phyloP scores from a whole-genome alignment of 1,140 invertebrate genomes.

The Acyrthosiphon pisum region DNA sequence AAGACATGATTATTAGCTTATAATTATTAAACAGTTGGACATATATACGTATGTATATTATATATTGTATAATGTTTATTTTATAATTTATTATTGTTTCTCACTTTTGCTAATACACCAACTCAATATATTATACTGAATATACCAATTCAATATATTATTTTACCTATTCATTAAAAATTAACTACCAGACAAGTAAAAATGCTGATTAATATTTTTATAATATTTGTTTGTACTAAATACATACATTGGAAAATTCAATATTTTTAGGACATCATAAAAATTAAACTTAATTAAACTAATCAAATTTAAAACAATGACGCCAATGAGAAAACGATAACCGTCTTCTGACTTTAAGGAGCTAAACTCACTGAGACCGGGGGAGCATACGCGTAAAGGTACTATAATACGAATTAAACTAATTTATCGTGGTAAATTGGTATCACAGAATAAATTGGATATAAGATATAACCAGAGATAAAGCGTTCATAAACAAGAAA shows the following conservation, averaged over 20 bases:
- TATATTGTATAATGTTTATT: too few species aligned
- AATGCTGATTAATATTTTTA: too few species aligned
- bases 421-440: neutral
- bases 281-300: neutral
- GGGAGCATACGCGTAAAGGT: neutral
- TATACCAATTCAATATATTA: neutral
- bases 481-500: too few species aligned
- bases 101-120: neutral
- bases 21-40: too few species aligned
- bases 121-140: neutral
- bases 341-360: neutral
- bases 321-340: neutral
- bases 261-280: too few species aligned
- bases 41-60: too few species aligned
- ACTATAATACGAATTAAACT: too few species aligned
- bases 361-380: neutral
- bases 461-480: too few species aligned
- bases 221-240: too few species aligned
- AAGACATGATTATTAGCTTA: too few species aligned
- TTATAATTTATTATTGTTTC: too few species aligned
- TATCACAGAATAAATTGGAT: neutral
- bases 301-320: neutral
- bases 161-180: neutral
- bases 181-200: neutral
- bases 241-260: too few species aligned